A percentile compares a stretch with the other conserved stretches of the same genome.
These are phyloP conservation scores for Pristionchus arcanus DNA, from an alignment of 2,888 invertebrate genomes.

Conservation along the genomic window DNA sequence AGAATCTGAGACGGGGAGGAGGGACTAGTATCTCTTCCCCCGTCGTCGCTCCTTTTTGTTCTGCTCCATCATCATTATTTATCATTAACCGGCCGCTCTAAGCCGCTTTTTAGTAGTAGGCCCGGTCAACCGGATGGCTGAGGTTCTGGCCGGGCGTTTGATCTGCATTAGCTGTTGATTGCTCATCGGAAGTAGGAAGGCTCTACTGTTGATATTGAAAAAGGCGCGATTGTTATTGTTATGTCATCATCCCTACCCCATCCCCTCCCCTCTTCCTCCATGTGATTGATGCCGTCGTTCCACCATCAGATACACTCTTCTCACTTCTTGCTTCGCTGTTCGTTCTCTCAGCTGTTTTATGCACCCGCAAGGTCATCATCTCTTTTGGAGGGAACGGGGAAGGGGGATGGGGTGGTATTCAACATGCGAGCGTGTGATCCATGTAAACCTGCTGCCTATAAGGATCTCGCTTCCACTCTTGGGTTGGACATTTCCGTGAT, in stretches of 20 bases:
- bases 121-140: neutral
- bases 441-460: neutral
- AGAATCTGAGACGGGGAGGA: neutral
- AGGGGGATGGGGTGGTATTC: neutral
- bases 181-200: neutral
- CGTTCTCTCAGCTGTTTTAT: constrained; percentile 3
- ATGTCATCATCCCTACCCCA: neutral
- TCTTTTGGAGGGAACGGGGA: neutral
- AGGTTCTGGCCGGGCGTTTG: neutral
- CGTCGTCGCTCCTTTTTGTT: neutral
- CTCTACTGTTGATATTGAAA: neutral
- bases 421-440: neutral
- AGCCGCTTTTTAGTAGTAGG: constrained; percentile 12
- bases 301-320: neutral
- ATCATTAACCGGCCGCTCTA: constrained; percentile 26
- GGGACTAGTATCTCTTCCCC: neutral
- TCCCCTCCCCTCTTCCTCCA: too few species aligned
- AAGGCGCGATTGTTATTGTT: neutral
- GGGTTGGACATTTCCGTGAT: neutral
- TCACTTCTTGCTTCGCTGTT: neutral
- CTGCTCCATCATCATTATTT: neutral
- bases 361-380: constrained; percentile 6
- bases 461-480: neutral
- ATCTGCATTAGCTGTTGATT: neutral
- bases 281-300: constrained; percentile 1